phyloP scores from a whole-genome alignment of 1,140 invertebrate species.

The Hormaphis cornu region DNA sequence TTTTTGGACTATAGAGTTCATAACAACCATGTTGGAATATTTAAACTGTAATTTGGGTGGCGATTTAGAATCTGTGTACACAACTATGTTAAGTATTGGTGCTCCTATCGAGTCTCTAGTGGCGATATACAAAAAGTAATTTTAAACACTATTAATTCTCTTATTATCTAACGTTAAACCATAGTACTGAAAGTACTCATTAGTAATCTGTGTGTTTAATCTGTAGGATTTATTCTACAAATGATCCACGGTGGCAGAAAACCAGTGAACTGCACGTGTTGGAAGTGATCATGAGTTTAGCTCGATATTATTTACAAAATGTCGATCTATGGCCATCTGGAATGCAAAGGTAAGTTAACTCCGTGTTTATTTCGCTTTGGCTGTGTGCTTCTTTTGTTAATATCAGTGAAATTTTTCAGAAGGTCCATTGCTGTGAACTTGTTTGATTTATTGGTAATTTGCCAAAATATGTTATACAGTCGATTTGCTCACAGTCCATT shows the following conservation, averaged over 20 bases:
- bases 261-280: conserved; percentile 25
- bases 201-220: conserved; percentile 30
- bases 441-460: conserved; percentile 28
- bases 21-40: conserved; percentile 64
- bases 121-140: conserved; percentile 61
- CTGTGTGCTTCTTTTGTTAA: background rate
- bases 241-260: conserved; percentile 25
- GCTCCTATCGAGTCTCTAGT: conserved; percentile 60
- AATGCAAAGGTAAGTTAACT: conserved; percentile 12
- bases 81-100: conserved; percentile 56
- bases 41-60: conserved; percentile 58
- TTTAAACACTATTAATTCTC: conserved; percentile 35
- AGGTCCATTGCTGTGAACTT: conserved; percentile 25
- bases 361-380: background rate
- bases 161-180: background rate
- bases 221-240: conserved; percentile 13
- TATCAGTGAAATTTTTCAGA: background rate
- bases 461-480: conserved; percentile 26
- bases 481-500: conserved; percentile 27
- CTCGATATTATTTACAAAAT: conserved; percentile 28
- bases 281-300: conserved; percentile 25
- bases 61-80: conserved; percentile 58
- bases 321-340: conserved; percentile 26
- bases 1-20: conserved; percentile 50
- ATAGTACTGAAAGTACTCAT: no score